Percentiles rank a stretch among this genome's conserved stretches.
Evolutionary conservation across 2,797 vertebrate genomes (phyloP).

Genomic region (Erpetoichthys calabaricus): DNA sequence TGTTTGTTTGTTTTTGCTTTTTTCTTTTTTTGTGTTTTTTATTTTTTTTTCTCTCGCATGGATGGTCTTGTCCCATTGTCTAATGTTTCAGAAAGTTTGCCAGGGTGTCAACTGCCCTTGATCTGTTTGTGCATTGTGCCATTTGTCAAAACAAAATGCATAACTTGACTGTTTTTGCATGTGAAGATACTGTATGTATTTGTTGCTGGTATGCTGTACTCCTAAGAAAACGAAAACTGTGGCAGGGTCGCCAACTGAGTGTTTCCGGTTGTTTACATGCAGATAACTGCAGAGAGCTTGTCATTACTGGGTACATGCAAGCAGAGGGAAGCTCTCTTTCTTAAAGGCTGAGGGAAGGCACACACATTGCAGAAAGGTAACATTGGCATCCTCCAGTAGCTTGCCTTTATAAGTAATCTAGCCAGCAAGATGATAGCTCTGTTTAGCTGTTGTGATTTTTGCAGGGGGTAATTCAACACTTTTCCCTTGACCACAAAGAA

Average conservation of each 20-base stretch:
- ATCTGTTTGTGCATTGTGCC: slow-evolving; percentile 38
- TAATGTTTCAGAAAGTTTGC: slow-evolving; percentile 29
- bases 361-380: slow-evolving; percentile 72
- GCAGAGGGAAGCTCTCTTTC: slow-evolving; percentile 79
- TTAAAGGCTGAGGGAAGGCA: slow-evolving; percentile 71
- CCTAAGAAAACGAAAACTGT: slow-evolving; percentile 37
- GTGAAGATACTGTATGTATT: slow-evolving; percentile 39
- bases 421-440: slow-evolving; percentile 34
- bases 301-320: slow-evolving; percentile 88
- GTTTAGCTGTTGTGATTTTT: slow-evolving; percentile 34
- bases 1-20: too few species aligned
- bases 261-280: slow-evolving; percentile 80
- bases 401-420: slow-evolving; percentile 31
- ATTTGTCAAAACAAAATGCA: slow-evolving; percentile 28
- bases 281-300: slow-evolving; percentile 93
- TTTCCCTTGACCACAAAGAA: background rate
- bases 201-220: slow-evolving; percentile 46
- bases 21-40: too few species aligned
- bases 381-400: slow-evolving; percentile 41
- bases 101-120: slow-evolving; percentile 35
- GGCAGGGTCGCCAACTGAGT: slow-evolving; percentile 44
- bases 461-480: slow-evolving; percentile 26
- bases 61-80: slow-evolving; percentile 58
- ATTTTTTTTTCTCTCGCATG: slow-evolving; percentile 53
- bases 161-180: slow-evolving; percentile 38